Conservation (phyloP, 2,888 invertebrate genomes). For the Auanema sp. region DNA sequence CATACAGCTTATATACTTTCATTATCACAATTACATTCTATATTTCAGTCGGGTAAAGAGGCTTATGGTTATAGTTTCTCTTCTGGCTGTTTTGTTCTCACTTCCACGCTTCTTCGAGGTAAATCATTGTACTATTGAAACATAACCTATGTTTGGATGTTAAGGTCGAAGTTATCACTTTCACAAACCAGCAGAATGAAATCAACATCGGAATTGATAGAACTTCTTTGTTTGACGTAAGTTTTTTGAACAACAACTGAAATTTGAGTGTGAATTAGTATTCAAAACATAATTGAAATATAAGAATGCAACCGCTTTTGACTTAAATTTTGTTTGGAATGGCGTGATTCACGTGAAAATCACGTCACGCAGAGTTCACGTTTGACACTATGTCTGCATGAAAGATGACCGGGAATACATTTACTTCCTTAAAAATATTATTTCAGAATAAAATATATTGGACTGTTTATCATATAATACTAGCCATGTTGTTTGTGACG, state of each 20-base stretch:
- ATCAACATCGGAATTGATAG: slow-evolving; percentile 36
- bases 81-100: slow-evolving; percentile 57
- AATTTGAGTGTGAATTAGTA: too few relatives aligned
- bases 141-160: too few relatives aligned
- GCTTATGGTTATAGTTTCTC: slow-evolving; percentile 55
- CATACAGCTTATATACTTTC: not conserved
- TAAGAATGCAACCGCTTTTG: too few relatives aligned
- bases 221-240: slow-evolving; percentile 45
- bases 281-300: too few relatives aligned
- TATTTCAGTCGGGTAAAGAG: slow-evolving; percentile 56
- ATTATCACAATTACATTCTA: not conserved
- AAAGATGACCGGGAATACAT: slow-evolving; percentile 1
- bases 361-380: not conserved
- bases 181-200: not conserved
- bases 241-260: not conserved
- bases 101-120: slow-evolving; percentile 61
- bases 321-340: not conserved
- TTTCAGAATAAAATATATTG: slow-evolving; percentile 57
- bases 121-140: too few relatives aligned
- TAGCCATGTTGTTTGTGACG: slow-evolving; percentile 57
- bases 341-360: not conserved
- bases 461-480: slow-evolving; percentile 58
- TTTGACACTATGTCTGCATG: not conserved
- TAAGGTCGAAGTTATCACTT: not conserved
- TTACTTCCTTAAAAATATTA: slow-evolving; percentile 3